Evolutionary conservation across 1,140 invertebrate species (phyloP), one percentile per base, ranked within the genome.

Genomic region (Drosophila nasuta): DNA sequence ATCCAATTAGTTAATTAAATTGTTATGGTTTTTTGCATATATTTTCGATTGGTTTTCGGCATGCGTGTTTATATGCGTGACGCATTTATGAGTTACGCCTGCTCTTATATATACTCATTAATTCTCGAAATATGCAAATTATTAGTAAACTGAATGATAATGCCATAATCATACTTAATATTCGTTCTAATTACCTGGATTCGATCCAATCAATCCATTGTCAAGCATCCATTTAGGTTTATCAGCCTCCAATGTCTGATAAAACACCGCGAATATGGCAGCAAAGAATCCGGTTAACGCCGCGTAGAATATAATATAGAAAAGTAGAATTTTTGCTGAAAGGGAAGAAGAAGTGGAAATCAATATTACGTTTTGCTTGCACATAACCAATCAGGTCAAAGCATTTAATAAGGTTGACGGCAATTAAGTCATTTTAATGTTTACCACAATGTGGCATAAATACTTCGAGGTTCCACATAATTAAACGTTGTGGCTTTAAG

Each of bases 251-350:
- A 99, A 93, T 30, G 98, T 99, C 93, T 98, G 96, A 93, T 97
- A 98, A 94, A 99, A 99, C 79, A 98, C 96, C 64, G 96, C 95
- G 93, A 99, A 94, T 95, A 98, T 96, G 13, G 96, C 96, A 65
- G 96, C 95, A 93, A 98, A 99, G 94, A 99, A 99, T 41, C 96
- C 95, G 79, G 96, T 95, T 88, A 99, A 95, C 76, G 95, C 95
- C 58, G 95, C 94, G 93, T 98, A 99, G 94, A 98, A 99, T 93
- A 98, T 96, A 70, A 98, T 91, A 93, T 99, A 99, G 95, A 99
- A 99, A 68, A 98, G 93, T 74, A 97, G 94, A 93, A 99, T 98
- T 94, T 98, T 98, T 62, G 96, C 97, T 98, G 95, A 73, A 64
- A 67, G 20, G 20, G 20, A 20, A 35, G 25, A 41, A 33, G 45